Conservation (phyloP, 1,140 invertebrate species). For the Adelges cooleyi region DNA sequence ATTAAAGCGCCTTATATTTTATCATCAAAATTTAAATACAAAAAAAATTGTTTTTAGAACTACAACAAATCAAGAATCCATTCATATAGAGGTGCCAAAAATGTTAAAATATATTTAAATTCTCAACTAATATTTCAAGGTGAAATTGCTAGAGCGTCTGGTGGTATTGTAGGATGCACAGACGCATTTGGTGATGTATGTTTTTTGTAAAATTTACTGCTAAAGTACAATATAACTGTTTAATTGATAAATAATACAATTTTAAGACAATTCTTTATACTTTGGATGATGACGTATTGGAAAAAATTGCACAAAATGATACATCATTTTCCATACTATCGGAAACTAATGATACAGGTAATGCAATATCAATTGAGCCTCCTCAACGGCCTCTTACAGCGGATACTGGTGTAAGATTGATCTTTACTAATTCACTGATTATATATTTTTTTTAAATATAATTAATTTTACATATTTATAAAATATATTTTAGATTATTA, state of each 20-base stretch:
- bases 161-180: constrained; percentile 53
- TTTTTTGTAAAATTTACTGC: constrained; percentile 31
- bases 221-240: neutral
- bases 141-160: constrained; percentile 65
- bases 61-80: constrained; percentile 78
- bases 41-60: constrained; percentile 48
- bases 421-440: too few relatives aligned
- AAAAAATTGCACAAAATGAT: constrained; percentile 59
- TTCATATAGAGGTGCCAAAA: constrained; percentile 58
- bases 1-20: too few relatives aligned
- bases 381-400: constrained; percentile 48
- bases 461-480: neutral
- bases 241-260: constrained; percentile 27
- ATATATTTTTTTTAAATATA: too few relatives aligned
- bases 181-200: constrained; percentile 68
- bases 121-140: constrained; percentile 57
- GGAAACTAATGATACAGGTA: neutral
- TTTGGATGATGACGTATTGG: constrained; percentile 58
- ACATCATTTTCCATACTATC: constrained; percentile 30
- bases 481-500: neutral
- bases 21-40: too few relatives aligned
- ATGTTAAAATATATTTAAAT: constrained; percentile 59
- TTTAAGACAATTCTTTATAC: constrained; percentile 73
- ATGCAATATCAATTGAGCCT: constrained; percentile 1
- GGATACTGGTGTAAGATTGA: constrained; percentile 37